Percentiles rank a stretch among this genome's conserved stretches.
phyloP scores from a whole-genome alignment of 2,797 vertebrate genomes.

The Poecilia gillii region DNA sequence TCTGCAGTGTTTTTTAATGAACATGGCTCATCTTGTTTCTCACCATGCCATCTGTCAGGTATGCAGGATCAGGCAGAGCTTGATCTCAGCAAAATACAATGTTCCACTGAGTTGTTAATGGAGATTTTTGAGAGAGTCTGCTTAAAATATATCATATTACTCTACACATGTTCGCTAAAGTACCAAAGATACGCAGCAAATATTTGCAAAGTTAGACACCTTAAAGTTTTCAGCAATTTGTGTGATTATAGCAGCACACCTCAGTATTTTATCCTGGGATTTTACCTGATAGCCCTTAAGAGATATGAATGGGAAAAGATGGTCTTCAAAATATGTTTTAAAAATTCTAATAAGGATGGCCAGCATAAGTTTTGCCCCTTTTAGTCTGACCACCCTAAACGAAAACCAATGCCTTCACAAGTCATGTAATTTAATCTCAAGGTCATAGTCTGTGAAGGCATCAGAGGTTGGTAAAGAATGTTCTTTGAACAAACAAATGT shows the following conservation, averaged over 20 bases:
- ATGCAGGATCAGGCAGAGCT: slow-evolving; percentile 53
- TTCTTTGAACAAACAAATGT: background rate
- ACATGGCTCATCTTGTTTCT: slow-evolving; percentile 57
- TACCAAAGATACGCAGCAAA: slow-evolving; percentile 48
- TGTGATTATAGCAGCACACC: background rate
- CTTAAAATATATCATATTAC: background rate
- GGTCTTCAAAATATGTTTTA: background rate
- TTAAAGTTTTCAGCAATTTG: background rate
- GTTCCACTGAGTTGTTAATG: slow-evolving; percentile 31
- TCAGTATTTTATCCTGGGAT: background rate
- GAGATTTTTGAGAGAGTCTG: slow-evolving; percentile 24
- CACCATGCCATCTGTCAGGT: slow-evolving; percentile 72
- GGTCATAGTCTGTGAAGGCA: background rate
- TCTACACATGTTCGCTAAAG: background rate
- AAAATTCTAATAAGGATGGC: background rate
- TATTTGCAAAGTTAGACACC: background rate
- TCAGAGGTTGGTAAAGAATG: background rate
- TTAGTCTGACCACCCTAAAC: background rate
- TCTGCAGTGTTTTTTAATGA: slow-evolving; percentile 68
- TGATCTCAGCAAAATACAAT: slow-evolving; percentile 50
- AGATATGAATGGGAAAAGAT: background rate
- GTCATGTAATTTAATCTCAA: background rate
- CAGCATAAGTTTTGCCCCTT: background rate
- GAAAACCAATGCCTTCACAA: background rate
- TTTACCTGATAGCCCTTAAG: background rate